Evolutionary conservation across 2,888 invertebrate genomes (phyloP).

Genomic region (Spisula subtruncata): DNA sequence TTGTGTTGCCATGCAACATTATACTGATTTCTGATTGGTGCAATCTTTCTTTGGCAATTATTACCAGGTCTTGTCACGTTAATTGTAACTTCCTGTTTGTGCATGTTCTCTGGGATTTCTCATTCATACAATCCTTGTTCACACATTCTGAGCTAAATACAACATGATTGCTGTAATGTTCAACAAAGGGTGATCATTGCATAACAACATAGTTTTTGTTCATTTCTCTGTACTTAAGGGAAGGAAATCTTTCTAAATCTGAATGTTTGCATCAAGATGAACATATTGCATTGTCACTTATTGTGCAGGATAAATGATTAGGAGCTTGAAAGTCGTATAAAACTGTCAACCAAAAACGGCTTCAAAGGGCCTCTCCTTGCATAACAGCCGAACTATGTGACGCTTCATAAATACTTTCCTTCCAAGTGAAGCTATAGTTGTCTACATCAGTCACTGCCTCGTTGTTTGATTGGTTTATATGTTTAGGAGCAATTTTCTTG

Average conservation of each 20-base stretch:
- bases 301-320: slow-evolving; percentile 30
- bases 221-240: background rate
- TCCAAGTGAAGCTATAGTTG: slow-evolving; percentile 41
- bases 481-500: background rate
- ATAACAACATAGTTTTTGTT: background rate
- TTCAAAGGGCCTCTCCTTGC: slow-evolving; percentile 41
- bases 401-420: slow-evolving; percentile 27
- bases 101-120: background rate
- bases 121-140: background rate
- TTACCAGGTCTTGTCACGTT: background rate
- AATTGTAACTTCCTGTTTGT: background rate
- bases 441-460: slow-evolving; percentile 24
- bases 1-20: background rate
- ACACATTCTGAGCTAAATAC: background rate
- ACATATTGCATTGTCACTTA: slow-evolving; percentile 22
- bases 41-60: background rate
- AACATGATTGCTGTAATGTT: background rate
- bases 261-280: background rate
- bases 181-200: slow-evolving; percentile 17
- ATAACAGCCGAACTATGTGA: slow-evolving; percentile 39
- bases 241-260: background rate
- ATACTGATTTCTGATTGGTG: background rate
- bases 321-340: slow-evolving; percentile 27
- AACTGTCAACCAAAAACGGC: slow-evolving; percentile 30
- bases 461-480: slow-evolving; percentile 35